A percentile compares a stretch with the other conserved stretches of the same genome.
phyloP scores from a whole-genome alignment of 1,140 invertebrate genomes.

The Eupeodes corollae region DNA sequence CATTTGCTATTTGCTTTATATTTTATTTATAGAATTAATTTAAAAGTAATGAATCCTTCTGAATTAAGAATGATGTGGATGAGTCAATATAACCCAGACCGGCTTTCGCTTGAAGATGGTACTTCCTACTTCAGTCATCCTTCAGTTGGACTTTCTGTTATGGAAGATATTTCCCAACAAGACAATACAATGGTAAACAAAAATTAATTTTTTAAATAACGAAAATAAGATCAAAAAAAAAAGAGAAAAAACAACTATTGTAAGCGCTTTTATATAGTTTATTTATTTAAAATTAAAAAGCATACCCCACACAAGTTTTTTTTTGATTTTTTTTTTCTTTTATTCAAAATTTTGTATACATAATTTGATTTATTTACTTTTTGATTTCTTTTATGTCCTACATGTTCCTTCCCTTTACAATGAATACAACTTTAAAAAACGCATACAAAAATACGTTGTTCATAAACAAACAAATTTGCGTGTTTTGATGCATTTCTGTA shows the following conservation, averaged over 20 bases:
- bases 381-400: neutral
- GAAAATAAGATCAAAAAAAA: neutral
- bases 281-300: no score
- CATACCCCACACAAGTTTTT: no score
- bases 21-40: neutral
- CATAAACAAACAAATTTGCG: neutral
- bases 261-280: neutral
- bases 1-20: no score
- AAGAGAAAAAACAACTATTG: neutral
- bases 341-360: no score
- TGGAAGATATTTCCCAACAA: slow-evolving; percentile 30
- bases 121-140: slow-evolving; percentile 23
- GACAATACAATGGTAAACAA: slow-evolving; percentile 30
- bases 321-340: no score
- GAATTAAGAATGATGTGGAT: slow-evolving; percentile 64
- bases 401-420: slow-evolving; percentile 2
- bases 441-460: neutral
- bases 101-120: slow-evolving; percentile 30
- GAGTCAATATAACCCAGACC: slow-evolving; percentile 39
- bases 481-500: neutral
- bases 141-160: slow-evolving; percentile 30
- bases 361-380: neutral
- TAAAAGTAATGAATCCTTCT: slow-evolving; percentile 36
- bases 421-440: neutral
- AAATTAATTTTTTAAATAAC: neutral